phyloP scores from a whole-genome alignment of 2,113 vertebrate species.

The Ceyx cyanopectus region DNA sequence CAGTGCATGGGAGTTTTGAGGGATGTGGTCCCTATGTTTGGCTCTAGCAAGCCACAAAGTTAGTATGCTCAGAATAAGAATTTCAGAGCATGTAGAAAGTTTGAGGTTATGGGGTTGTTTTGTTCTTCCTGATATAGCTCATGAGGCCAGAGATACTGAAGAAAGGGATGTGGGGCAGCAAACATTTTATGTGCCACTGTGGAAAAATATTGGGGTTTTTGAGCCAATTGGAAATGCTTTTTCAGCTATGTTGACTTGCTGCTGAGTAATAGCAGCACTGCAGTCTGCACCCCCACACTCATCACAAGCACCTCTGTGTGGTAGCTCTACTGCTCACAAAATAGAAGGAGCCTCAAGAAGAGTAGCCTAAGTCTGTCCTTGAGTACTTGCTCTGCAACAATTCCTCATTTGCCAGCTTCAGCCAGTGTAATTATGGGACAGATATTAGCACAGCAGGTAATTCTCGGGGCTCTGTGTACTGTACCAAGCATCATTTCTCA shows the following conservation, averaged over 20 bases:
- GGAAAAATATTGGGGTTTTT: slow-evolving; percentile 68
- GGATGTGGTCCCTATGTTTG: background rate
- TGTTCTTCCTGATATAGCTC: background rate
- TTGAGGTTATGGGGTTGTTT: background rate
- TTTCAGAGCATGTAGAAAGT: background rate
- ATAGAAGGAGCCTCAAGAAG: background rate
- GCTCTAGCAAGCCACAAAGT: background rate
- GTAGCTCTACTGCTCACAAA: background rate
- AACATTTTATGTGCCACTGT: background rate
- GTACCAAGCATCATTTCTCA: background rate
- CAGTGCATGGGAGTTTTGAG: background rate
- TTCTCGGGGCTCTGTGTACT: background rate
- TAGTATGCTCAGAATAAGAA: background rate
- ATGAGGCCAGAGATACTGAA: background rate
- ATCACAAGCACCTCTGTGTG: background rate
- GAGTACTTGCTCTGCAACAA: background rate
- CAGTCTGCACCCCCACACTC: background rate
- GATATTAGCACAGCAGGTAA: background rate
- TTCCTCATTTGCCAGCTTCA: background rate
- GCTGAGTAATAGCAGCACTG: slow-evolving; percentile 55
- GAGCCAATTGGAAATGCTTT: slow-evolving; percentile 59
- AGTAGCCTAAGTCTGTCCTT: background rate
- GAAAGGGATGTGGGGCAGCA: slow-evolving; percentile 1
- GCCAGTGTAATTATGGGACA: slow-evolving; percentile 3
- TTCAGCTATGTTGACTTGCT: slow-evolving; percentile 58